phyloP scores from a whole-genome alignment of 2,113 vertebrate species.

The Indri indri region DNA sequence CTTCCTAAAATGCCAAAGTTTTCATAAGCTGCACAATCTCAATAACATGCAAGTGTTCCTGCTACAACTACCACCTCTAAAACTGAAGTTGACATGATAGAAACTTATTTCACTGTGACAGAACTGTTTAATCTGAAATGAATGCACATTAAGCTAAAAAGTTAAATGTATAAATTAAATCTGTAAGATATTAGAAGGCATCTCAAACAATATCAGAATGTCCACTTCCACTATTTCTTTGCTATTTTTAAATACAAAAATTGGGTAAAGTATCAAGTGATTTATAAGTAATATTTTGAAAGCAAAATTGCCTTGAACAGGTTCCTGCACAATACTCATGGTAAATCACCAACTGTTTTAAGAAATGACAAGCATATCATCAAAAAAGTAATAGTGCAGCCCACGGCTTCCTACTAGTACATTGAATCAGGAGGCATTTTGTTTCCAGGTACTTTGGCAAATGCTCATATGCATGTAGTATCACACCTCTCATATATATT shows the following conservation, averaged over 20 bases:
- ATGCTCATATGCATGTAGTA: neutral
- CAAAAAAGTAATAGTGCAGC: neutral
- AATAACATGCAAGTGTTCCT: neutral
- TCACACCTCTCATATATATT: neutral
- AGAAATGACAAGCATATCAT: neutral
- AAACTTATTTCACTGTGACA: slow-evolving; percentile 15
- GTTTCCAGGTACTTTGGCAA: neutral
- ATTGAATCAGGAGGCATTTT: neutral
- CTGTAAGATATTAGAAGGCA: neutral
- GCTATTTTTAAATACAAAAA: slow-evolving; percentile 12
- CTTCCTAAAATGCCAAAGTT: slow-evolving; percentile 17
- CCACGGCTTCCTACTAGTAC: neutral
- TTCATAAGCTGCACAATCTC: slow-evolving; percentile 10
- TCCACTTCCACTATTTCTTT: neutral
- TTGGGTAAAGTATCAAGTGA: neutral
- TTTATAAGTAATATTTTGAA: slow-evolving; percentile 13
- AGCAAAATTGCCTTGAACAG: neutral
- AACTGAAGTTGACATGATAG: neutral
- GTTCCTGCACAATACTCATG: neutral
- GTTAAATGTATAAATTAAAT: slow-evolving; percentile 17
- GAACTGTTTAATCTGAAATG: neutral
- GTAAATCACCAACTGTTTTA: neutral
- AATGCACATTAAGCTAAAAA: neutral
- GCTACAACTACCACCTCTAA: neutral
- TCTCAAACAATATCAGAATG: slow-evolving; percentile 25